Base-by-base conservation (phyloP, 2,797 vertebrate genomes). In the Myoxocephalus aenaeus region DNA sequence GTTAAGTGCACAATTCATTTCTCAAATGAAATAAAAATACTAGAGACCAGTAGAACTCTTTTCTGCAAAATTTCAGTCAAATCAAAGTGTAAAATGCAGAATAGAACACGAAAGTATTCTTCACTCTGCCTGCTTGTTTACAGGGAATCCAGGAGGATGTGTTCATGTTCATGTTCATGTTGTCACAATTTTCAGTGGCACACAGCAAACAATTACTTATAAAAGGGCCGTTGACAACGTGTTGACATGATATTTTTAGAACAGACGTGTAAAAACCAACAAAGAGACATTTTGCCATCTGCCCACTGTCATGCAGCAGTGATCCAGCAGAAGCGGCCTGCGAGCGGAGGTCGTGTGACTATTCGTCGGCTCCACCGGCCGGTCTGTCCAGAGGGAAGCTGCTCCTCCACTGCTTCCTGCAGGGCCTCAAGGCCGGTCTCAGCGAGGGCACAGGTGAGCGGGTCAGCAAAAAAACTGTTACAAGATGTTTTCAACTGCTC, bases 371-470 rank as follows among this genome's bases (percentile, higher is more conserved):
- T 48, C 36, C 87, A 0, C 29, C 90, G 0, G 57, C 86, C 79
- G 65, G 81, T 34, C 62, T 77, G 51, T 86, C 87, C 78, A 87
- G 92, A 77, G 95, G 93, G 18, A 91, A 93, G 5, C 87, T 95
- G 64, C 93, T 96, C 0, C 93, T 96, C 6, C 95, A 94, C 86
- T 94, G 93, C 53, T 96, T 94, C 91, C 93, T 96, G 36, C 95
- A 96, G 88, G 95, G 95, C 2, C 90, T 95, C 54, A 90, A 92
- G 57, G 94, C 94, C 0, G 92, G 93, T 25, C 87, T 94, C 61
- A 91, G 79, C 4, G 93, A 92, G 40, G 91, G 87, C 54, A 93
- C 93, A 92, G 95, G 95, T 95, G 32, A 89, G 15, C 51, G 6
- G 44, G 7, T 34, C 6, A 34, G 9, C 20, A 3, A 50, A n/a